These are phyloP conservation scores for Musca vetustissima DNA, from an alignment of 1,140 invertebrate species.

Conservation along the genomic window DNA sequence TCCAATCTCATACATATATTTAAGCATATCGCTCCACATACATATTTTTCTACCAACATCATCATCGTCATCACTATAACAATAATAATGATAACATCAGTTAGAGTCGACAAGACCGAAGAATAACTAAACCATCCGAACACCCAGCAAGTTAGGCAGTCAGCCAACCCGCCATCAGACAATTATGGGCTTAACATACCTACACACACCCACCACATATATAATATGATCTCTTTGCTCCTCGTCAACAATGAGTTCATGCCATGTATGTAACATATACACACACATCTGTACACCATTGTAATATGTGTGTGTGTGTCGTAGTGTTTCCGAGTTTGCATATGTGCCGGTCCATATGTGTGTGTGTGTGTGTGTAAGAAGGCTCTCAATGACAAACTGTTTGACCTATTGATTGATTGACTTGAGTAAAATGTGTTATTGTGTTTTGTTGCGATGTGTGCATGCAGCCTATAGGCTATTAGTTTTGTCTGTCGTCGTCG, in stretches of 20 bases:
- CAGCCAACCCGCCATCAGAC: background rate
- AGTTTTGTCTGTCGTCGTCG: too few relatives aligned
- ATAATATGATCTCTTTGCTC: background rate
- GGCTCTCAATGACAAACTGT: constrained; percentile 14
- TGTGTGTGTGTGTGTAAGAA: too few relatives aligned
- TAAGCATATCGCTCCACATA: background rate
- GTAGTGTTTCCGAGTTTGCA: too few relatives aligned
- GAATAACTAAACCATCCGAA: background rate
- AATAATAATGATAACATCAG: constrained; percentile 3
- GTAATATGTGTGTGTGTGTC: too few relatives aligned
- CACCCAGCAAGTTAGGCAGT: background rate
- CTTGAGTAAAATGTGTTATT: background rate
- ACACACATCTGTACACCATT: background rate
- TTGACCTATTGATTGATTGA: constrained; percentile 22
- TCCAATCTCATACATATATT: too few relatives aligned
- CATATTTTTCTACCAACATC: background rate
- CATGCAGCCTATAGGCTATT: too few relatives aligned
- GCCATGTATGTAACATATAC: too few relatives aligned
- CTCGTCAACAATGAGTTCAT: too few relatives aligned
- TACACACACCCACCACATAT: background rate
- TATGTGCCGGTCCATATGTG: background rate
- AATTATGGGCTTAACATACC: background rate
- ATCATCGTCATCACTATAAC: too few relatives aligned
- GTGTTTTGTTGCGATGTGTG: too few relatives aligned
- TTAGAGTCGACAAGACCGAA: background rate